phyloP scores from a whole-genome alignment of 2,888 invertebrate species.

The Automeris io region DNA sequence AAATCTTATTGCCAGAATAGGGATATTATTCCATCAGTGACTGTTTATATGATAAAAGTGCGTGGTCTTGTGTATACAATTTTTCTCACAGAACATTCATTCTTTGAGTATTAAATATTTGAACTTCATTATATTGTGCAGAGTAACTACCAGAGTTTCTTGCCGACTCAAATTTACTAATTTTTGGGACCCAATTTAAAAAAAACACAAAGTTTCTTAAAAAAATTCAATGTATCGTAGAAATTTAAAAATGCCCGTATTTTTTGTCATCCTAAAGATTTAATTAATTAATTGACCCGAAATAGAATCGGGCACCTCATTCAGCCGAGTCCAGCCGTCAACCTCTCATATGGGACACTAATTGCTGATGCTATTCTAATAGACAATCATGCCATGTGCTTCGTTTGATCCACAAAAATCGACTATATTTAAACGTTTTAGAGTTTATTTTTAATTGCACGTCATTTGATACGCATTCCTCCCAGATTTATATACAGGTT shows the following conservation, averaged over 20 bases:
- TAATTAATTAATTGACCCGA: conserved; percentile 4
- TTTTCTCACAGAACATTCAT: too few relatives aligned
- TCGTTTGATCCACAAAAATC: conserved; percentile 7
- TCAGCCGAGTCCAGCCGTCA: conserved; percentile 1
- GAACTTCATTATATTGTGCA: too few relatives aligned
- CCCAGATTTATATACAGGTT: neutral
- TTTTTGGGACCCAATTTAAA: too few relatives aligned
- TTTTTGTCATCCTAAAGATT: conserved; percentile 3
- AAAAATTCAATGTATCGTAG: too few relatives aligned
- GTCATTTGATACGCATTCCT: conserved; percentile 1
- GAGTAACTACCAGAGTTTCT: too few relatives aligned
- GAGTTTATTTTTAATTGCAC: conserved; percentile 5
- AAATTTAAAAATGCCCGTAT: neutral
- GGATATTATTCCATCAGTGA: too few relatives aligned
- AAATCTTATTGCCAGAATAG: too few relatives aligned
- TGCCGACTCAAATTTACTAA: too few relatives aligned
- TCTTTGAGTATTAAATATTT: too few relatives aligned
- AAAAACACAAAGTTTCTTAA: too few relatives aligned
- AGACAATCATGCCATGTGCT: conserved; percentile 12
- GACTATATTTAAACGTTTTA: conserved; percentile 7
- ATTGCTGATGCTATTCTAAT: conserved; percentile 8
- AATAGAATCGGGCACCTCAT: conserved; percentile 3
- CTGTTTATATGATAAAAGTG: too few relatives aligned
- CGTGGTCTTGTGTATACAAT: too few relatives aligned
- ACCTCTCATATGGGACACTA: conserved; percentile 6